Base-by-base conservation (phyloP, 2,797 vertebrate species). In the Bradypodion ventrale region DNA sequence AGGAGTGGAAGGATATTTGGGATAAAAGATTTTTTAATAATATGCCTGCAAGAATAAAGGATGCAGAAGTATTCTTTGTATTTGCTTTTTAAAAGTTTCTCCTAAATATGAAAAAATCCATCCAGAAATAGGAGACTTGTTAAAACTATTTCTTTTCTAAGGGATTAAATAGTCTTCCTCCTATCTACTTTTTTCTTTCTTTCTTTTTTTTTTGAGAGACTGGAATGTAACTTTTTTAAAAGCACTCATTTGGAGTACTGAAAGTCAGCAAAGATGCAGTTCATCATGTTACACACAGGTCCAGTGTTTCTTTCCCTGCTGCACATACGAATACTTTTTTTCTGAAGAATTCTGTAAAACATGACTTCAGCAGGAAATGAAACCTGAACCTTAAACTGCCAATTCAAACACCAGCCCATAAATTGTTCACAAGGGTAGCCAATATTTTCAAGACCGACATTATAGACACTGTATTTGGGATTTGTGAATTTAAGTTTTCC, bases 291-390 rank as follows among this genome's bases (percentile, higher is more conserved):
- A 74, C 9, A 76, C 4, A 32, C 0, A 65, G 3, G 70, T 77
- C 13, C 7, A 27, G 37, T 27, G 59, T 87, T 68, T 86, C 32
- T 60, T 83, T 85, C 66, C 52, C 46, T 85, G 16, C 63, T 52
- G 37, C 76, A 76, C 0, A 5, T 23, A 65, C 40, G 46, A 46
- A 73, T 42, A 49, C 13, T 56, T 56, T 56, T 56, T 56, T 56
- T 56, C 15, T 40, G 29, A 83, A 89, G 88, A 1, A 0, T n/a
- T n/a, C 73, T 32, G 21, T 16, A 44, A 89, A 87, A 82, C 75
- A 44, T 2, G 76, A 77, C 46, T 91, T 65, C 69, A 82, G 25
- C 1, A 83, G 85, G 82, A 89, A 91, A 84, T 16, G 80, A 89
- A 89, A 78, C 19, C 19, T 74, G 60, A 84, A 73, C 12, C 69